Evolutionary conservation across 2,888 invertebrate species (phyloP), one percentile per base, ranked within the genome.

Genomic region (Tribolium freemani): DNA sequence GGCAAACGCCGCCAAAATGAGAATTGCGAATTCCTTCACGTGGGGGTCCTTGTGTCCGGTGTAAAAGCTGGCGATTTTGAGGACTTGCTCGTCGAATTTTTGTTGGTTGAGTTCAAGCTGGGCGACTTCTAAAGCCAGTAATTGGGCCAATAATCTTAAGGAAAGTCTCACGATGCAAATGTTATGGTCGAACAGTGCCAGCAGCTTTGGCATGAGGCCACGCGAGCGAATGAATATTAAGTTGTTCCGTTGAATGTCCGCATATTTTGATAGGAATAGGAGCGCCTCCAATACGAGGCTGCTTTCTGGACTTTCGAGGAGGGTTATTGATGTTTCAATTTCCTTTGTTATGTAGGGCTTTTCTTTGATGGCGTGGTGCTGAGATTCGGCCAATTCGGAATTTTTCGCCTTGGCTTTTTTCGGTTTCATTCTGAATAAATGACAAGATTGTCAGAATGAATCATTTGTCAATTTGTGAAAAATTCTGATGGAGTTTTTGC

Each of bases 231-330:
- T 70, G 60, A 75, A 77, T 21, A 72, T 74, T 50, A 82, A 64
- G 64, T 83, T 83, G 54, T 80, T 80, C 13, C 74, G 71, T 30
- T 80, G 76, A 13, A 80, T 73, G 72, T 83, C 82, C 0, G 80
- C 81, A 73, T 83, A 83, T 77, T 83, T 83, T 3, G 82, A 83
- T 38, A 83, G 58, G 68, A 83, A 83, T 45, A 83, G 71, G 48
- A 83, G 75, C 1, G 83, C 73, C 76, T 84, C 84, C 9, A 82
- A 64, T 3, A 83, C 81, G 5, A 84, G 72, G 54, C 78, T 79
- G 48, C 76, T 71, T 76, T 83, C 83, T 0, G 79, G 78, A 72
- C 80, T 82, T 30, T 80, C 81, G 5, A 83, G 67, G 48, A 83
- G 77, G 5, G 80, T 76, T 38, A 83, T 81, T 5, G 83, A 83